These are phyloP conservation scores for Pterostichus madidus DNA, from an alignment of 2,888 invertebrate species.

Conservation along the genomic window DNA sequence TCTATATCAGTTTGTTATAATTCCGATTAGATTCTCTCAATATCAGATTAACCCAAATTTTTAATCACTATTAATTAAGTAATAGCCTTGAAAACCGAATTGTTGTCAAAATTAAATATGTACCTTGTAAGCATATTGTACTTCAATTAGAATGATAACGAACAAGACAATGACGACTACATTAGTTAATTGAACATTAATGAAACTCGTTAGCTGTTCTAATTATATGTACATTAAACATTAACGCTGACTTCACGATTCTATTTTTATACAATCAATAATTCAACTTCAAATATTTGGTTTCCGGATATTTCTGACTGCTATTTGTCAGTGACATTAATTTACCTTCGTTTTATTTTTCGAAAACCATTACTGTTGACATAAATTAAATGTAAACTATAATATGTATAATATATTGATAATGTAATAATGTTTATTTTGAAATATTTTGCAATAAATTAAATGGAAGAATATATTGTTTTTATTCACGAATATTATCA, in stretches of 20 bases:
- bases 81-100: no score
- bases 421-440: background rate
- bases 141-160: background rate
- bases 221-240: background rate
- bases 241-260: background rate
- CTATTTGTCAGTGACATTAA: background rate
- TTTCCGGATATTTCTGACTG: background rate
- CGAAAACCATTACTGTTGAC: background rate
- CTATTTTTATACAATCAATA: background rate
- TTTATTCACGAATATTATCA: background rate
- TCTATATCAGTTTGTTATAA: no score
- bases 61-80: no score
- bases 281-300: background rate
- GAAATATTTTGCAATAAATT: background rate
- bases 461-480: background rate
- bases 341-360: background rate
- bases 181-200: background rate
- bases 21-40: no score
- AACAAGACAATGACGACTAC: background rate
- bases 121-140: slow-evolving; percentile 50
- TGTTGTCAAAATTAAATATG: no score
- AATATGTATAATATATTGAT: background rate
- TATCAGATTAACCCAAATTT: no score
- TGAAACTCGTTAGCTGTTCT: background rate
- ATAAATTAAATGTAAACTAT: background rate